Evolutionary conservation across 1,140 invertebrate species (phyloP).

Genomic region (Hestina assimilis): DNA sequence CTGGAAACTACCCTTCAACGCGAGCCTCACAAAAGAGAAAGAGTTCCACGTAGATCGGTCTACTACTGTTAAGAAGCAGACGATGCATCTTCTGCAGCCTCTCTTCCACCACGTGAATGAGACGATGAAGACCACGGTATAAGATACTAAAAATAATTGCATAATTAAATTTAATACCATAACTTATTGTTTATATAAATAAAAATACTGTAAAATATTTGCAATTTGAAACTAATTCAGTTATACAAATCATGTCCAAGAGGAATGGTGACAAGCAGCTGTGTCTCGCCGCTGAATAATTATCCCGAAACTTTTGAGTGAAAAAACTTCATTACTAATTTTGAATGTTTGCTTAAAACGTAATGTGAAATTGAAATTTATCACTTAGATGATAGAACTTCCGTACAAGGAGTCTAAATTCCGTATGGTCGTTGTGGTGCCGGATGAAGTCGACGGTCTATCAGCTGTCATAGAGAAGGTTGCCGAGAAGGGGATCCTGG

Average conservation of each 20-base stretch:
- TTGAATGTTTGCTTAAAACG: no score
- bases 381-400: constrained; percentile 40
- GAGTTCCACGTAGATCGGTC: constrained; percentile 32
- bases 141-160: no score
- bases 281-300: no score
- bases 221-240: no score
- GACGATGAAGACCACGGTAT: constrained; percentile 35
- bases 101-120: constrained; percentile 33
- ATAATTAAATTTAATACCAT: no score
- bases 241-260: no score
- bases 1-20: constrained; percentile 43
- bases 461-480: constrained; percentile 35
- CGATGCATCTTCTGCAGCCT: constrained; percentile 36
- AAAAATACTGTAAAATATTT: no score
- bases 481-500: constrained; percentile 31
- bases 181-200: no score
- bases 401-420: constrained; percentile 47
- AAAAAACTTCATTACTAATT: no score
- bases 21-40: constrained; percentile 31
- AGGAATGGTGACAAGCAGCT: no score
- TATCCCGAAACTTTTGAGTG: no score
- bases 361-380: no score
- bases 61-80: constrained; percentile 34
- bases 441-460: constrained; percentile 41
- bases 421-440: constrained; percentile 46